Percentiles rank a stretch among this genome's conserved stretches.
These are phyloP conservation scores for Smutsia temminckii DNA, from an alignment of 2,797 vertebrate genomes.

Conservation along the genomic window DNA sequence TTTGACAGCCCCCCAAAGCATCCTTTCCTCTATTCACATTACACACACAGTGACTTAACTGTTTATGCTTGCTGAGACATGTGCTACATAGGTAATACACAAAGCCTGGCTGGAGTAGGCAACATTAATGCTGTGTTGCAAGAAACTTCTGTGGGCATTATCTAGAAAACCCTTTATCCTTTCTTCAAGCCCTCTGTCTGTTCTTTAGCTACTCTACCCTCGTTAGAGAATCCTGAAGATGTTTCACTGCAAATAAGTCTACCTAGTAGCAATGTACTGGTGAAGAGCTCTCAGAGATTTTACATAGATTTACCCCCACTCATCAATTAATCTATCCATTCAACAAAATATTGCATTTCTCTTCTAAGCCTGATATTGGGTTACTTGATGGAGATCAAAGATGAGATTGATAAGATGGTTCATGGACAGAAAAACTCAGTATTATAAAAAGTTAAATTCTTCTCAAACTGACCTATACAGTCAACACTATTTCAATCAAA, in stretches of 20 bases:
- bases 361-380: neutral
- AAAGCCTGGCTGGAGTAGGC: neutral
- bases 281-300: neutral
- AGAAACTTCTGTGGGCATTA: neutral
- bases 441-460: neutral
- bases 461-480: neutral
- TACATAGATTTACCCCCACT: neutral
- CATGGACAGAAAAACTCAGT: neutral
- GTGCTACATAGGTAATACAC: neutral
- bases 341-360: neutral
- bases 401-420: neutral
- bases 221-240: neutral
- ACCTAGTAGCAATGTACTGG: neutral
- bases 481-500: neutral
- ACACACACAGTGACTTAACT: neutral
- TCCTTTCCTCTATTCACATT: neutral
- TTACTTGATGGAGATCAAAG: neutral
- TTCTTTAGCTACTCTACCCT: neutral
- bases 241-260: neutral
- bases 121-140: neutral
- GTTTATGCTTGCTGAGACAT: neutral
- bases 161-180: neutral
- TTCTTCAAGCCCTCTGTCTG: neutral
- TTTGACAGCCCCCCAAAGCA: neutral
- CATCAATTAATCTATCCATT: neutral